A percentile compares a stretch with the other conserved stretches of the same genome.
These are phyloP conservation scores for Prosapia bicincta DNA, from an alignment of 2,888 invertebrate genomes.

Conservation along the genomic window DNA sequence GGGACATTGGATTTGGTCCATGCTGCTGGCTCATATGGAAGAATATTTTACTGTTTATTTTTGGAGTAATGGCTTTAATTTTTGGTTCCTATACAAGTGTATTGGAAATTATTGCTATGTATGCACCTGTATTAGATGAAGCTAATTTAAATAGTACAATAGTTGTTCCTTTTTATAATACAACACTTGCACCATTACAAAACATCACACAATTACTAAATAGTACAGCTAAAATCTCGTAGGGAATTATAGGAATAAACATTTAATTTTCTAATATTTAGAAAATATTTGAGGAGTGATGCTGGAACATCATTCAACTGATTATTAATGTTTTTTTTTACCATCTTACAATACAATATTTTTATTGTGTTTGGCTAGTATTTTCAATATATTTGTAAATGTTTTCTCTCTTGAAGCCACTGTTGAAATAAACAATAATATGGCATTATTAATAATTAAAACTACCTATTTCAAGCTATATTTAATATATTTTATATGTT, in stretches of 20 bases:
- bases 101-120: slow-evolving; percentile 53
- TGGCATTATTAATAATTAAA: no score
- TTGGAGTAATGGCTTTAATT: slow-evolving; percentile 75
- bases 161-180: no score
- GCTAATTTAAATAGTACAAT: no score
- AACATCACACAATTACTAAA: background rate
- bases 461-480: no score
- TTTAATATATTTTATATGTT: no score
- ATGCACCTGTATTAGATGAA: background rate
- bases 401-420: no score
- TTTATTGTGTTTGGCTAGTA: no score
- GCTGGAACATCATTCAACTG: background rate
- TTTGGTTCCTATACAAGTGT: slow-evolving; percentile 74
- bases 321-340: background rate
- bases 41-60: slow-evolving; percentile 67
- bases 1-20: slow-evolving; percentile 76
- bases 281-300: background rate
- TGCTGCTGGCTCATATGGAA: slow-evolving; percentile 73
- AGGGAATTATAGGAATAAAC: background rate
- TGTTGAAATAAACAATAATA: no score
- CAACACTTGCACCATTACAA: background rate
- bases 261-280: background rate
- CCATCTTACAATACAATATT: no score
- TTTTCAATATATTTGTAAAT: no score
- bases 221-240: background rate